Conservation (phyloP, 2,113 vertebrate species). For the Ceyx melanurus region DNA sequence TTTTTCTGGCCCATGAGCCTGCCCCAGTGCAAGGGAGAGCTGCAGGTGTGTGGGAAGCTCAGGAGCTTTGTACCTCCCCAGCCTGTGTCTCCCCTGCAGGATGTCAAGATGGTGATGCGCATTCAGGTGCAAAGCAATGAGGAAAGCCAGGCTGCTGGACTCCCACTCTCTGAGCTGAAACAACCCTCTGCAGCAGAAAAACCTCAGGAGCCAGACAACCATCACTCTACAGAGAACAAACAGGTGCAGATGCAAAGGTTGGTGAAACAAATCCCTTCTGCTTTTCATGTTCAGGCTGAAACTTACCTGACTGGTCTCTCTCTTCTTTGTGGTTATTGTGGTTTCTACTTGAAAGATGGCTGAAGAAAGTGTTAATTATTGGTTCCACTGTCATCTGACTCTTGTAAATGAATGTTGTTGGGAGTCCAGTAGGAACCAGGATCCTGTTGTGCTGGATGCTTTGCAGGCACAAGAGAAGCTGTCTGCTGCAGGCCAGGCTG, state of each 20-base stretch:
- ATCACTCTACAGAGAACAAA: neutral
- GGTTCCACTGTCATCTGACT: neutral
- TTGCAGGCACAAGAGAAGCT: neutral
- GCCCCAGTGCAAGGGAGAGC: neutral
- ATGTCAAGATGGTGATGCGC: slow-evolving; percentile 7
- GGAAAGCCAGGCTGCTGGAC: neutral
- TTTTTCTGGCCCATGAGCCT: neutral
- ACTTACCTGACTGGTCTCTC: neutral
- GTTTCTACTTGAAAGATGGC: neutral
- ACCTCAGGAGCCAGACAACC: neutral
- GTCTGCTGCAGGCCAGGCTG: neutral
- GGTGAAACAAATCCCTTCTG: neutral
- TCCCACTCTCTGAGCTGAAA: neutral
- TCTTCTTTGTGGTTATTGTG: neutral
- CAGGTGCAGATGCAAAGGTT: slow-evolving; percentile 23
- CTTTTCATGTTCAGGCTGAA: accelerated
- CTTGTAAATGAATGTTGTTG: neutral
- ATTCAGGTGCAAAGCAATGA: slow-evolving; percentile 1
- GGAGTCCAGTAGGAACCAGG: neutral
- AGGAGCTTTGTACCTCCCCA: neutral
- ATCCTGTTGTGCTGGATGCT: neutral
- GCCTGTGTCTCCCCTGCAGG: neutral
- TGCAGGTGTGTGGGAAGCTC: neutral
- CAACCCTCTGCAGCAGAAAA: neutral
- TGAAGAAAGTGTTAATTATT: neutral